These are phyloP conservation scores for Drosophila kuntzei DNA, from an alignment of 2,888 invertebrate genomes.

Conservation along the genomic window DNA sequence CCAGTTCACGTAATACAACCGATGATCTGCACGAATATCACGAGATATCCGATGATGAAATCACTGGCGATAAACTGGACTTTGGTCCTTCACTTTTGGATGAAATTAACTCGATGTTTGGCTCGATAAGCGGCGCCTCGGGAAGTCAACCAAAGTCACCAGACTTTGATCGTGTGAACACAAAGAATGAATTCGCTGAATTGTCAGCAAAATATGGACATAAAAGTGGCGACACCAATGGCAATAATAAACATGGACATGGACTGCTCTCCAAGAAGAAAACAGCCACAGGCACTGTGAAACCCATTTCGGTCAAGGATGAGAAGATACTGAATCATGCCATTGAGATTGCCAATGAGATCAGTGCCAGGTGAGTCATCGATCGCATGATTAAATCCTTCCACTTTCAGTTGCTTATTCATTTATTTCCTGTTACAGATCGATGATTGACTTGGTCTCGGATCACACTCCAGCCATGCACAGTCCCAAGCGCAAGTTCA, in stretches of 20 bases:
- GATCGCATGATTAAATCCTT: background rate
- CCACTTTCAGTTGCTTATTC: background rate
- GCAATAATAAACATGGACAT: conserved; percentile 80
- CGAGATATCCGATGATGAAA: conserved; percentile 93
- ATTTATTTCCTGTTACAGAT: conserved; percentile 77
- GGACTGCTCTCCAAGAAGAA: conserved; percentile 81
- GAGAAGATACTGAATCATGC: conserved; percentile 96
- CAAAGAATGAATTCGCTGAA: conserved; percentile 90
- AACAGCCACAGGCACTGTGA: conserved; percentile 86
- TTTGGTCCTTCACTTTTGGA: conserved; percentile 96
- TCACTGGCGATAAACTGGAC: conserved; percentile 87
- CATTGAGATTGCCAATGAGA: conserved; percentile 96
- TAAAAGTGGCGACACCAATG: conserved; percentile 76
- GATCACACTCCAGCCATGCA: conserved; percentile 87
- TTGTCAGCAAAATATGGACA: conserved; percentile 86
- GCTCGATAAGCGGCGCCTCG: conserved; percentile 86
- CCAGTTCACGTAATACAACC: conserved; percentile 65
- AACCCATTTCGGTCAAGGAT: conserved; percentile 97
- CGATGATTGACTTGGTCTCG: conserved; percentile 88
- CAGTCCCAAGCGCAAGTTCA: conserved; percentile 91
- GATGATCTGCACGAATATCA: conserved; percentile 90
- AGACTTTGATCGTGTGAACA: conserved; percentile 87
- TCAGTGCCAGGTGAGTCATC: conserved; percentile 89
- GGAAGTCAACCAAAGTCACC: conserved; percentile 84
- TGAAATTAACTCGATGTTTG: conserved; percentile 95